Percentiles rank a stretch among this genome's conserved stretches.
Conservation (phyloP, 2,888 invertebrate genomes). For the Ommatoiulus sabulosus region DNA sequence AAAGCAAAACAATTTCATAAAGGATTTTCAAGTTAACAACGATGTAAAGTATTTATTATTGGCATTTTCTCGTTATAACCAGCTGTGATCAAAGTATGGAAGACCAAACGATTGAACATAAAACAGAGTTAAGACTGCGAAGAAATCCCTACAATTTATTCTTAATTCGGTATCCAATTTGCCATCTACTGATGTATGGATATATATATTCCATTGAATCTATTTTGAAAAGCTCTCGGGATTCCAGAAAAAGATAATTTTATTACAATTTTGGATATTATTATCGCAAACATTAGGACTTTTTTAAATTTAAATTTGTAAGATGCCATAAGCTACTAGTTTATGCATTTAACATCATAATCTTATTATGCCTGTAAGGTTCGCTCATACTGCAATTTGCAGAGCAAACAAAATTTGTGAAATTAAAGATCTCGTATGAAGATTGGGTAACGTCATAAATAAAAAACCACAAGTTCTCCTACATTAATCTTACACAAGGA, state of each 20-base stretch:
- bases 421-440: not conserved
- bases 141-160: not conserved
- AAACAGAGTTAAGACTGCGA: not conserved
- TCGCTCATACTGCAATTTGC: not conserved
- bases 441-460: not conserved
- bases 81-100: too few relatives aligned
- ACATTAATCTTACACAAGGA: not conserved
- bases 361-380: not conserved
- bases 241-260: not conserved
- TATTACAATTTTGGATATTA: not conserved
- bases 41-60: too few relatives aligned
- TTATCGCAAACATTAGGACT: not conserved
- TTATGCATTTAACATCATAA: not conserved
- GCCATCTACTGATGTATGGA: not conserved
- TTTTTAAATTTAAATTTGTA: not conserved
- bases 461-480: not conserved
- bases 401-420: not conserved
- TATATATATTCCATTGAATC: not conserved
- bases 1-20: too few relatives aligned
- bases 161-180: not conserved
- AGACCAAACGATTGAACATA: too few relatives aligned
- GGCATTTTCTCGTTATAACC: too few relatives aligned
- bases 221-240: not conserved
- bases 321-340: not conserved
- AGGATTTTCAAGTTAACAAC: too few relatives aligned